These are phyloP conservation scores for Vanessa atalanta DNA, from an alignment of 1,140 invertebrate species.

Conservation along the genomic window DNA sequence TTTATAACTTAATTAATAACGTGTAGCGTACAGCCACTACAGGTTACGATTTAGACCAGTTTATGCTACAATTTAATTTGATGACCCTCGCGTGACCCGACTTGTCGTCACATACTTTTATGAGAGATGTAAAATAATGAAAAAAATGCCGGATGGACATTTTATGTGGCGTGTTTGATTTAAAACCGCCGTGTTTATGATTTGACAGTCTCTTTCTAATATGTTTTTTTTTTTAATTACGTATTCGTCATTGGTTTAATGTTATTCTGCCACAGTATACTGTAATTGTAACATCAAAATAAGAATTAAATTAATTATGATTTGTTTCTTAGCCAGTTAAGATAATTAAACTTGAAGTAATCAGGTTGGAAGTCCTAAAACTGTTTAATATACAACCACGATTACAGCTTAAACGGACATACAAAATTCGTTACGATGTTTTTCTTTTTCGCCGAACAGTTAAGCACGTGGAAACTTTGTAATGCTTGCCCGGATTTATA, in stretches of 20 bases:
- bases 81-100: slow-evolving; percentile 66
- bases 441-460: no score
- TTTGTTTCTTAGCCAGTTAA: no score
- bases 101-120: slow-evolving; percentile 72
- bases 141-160: slow-evolving; percentile 64
- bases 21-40: slow-evolving; percentile 50
- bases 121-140: slow-evolving; percentile 75
- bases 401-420: no score
- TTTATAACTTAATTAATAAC: slow-evolving; percentile 80
- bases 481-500: no score
- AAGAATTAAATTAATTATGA: background rate
- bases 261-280: no score
- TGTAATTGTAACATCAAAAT: background rate
- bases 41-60: slow-evolving; percentile 67
- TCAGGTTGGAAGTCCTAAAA: no score
- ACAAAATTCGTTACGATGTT: no score
- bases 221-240: slow-evolving; percentile 7
- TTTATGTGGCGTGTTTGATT: slow-evolving; percentile 69
- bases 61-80: slow-evolving; percentile 76
- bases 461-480: no score
- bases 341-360: no score
- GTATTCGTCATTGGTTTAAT: background rate
- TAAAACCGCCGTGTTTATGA: slow-evolving; percentile 54
- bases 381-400: no score
- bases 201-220: slow-evolving; percentile 29